phyloP scores from a whole-genome alignment of 2,888 invertebrate genomes.

The Creontiades dilutus region DNA sequence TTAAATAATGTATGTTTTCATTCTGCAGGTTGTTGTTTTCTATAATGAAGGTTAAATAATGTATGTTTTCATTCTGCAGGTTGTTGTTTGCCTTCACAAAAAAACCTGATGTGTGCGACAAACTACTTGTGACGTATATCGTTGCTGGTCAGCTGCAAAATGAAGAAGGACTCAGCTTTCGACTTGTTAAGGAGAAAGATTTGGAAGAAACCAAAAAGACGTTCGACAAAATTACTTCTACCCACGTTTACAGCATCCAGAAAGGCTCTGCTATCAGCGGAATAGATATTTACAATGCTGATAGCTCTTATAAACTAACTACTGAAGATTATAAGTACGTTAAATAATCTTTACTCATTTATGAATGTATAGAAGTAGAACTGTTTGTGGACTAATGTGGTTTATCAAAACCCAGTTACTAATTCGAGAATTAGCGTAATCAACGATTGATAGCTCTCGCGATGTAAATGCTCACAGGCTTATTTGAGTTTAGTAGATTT shows the following conservation, averaged over 20 bases:
- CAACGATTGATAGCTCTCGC: too few relatives aligned
- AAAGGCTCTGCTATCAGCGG: conserved; percentile 75
- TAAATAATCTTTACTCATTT: background rate
- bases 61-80: conserved; percentile 47
- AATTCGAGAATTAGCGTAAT: too few relatives aligned
- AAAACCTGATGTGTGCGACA: conserved; percentile 76
- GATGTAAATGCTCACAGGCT: too few relatives aligned
- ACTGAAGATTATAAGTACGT: conserved; percentile 66
- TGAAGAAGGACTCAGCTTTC: conserved; percentile 77
- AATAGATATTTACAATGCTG: conserved; percentile 72
- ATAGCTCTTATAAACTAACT: conserved; percentile 57
- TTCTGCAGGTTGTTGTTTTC: conserved; percentile 76
- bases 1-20: too few relatives aligned
- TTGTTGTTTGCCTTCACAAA: conserved; percentile 78
- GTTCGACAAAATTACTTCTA: conserved; percentile 78
- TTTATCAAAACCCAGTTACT: too few relatives aligned
- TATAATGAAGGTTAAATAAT: too few relatives aligned
- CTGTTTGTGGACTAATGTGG: too few relatives aligned
- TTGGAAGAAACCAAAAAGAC: conserved; percentile 77
- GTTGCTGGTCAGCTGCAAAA: conserved; percentile 77
- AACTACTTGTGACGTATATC: conserved; percentile 77
- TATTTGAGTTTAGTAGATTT: too few relatives aligned
- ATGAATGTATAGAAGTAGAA: too few relatives aligned
- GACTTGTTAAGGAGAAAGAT: conserved; percentile 78
- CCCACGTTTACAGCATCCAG: conserved; percentile 79